Base-by-base conservation (phyloP, 2,888 invertebrate species). In the Drosophila helvetica region DNA sequence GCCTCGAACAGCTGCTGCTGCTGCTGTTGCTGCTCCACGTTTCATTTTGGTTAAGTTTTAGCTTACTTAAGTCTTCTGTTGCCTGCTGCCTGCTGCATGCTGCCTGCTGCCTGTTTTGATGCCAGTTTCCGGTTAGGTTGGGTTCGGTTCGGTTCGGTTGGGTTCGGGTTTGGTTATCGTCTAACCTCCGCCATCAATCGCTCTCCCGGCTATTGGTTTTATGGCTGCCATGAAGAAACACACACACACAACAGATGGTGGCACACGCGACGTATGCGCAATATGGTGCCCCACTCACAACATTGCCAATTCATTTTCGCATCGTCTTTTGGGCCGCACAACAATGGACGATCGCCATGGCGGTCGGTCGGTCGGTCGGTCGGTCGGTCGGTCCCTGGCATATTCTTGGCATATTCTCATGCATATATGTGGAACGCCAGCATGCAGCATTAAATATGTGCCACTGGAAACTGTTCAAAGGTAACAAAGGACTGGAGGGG, bases 251-350 rank as follows among this genome's bases (percentile, higher is more conserved):
- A 22, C 5, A 22, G 22, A 2, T 22, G 22, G 27, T 27, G 27
- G 27, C 27, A 27, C 25, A 25, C 25, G 25, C 1, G 25, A 86
- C 78, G 76, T 80, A 86, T 88, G 74, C 51, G 69, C 88, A 82
- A 86, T 83, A 72, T 74, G 66, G 68, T 82, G 46, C 80, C 48
- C 62, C 51, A 12, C 51, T 53, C 59, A 72, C 72, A 66, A 69
- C 63, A 78, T 62, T 61, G 51, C 65, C 78, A 86, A 84, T 84
- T 88, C 78, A 83, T 86, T 86, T 77, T 75, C 86, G 70, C 80
- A 67, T 79, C 69, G 56, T 60, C 60, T 74, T 74, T 58, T 56
- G 48, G 47, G 45, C 53, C 46, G 47, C 46, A 50, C 62, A 73
- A 81, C 74, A 79, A 79, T 85, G 59, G 69, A 62, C 68, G 59